Percentiles rank a stretch among this genome's conserved stretches.
Conservation (phyloP, 2,113 vertebrate genomes). For the Psammodynastes pulverulentus region DNA sequence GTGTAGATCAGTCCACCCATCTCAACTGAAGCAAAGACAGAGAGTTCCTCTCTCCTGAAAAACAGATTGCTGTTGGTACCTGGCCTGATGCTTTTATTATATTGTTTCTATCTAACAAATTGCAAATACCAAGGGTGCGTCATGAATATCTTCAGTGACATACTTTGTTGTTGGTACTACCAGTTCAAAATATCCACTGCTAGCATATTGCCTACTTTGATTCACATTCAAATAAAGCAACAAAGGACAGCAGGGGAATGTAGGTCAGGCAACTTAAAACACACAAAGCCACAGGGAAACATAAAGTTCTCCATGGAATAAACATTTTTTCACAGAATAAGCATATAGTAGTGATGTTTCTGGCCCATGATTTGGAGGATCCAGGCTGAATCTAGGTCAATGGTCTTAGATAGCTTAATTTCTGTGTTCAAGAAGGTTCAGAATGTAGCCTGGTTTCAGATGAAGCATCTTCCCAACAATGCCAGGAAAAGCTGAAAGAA, state of each 20-base stretch:
- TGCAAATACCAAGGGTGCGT: neutral
- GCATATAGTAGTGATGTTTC: neutral
- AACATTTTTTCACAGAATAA: fast-evolving
- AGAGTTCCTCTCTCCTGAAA: neutral
- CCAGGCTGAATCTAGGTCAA: neutral
- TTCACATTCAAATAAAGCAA: slow-evolving; percentile 40
- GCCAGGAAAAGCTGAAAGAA: neutral
- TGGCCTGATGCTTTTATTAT: neutral
- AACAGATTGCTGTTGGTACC: neutral
- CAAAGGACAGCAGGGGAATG: slow-evolving; percentile 32
- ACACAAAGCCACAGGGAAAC: neutral
- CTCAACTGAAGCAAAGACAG: neutral
- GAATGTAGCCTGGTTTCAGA: neutral
- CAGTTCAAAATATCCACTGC: slow-evolving; percentile 3
- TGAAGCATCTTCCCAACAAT: neutral
- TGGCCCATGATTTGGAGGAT: neutral
- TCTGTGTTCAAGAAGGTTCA: neutral
- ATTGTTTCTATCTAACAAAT: slow-evolving; percentile 17
- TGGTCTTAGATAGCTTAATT: neutral
- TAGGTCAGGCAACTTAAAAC: slow-evolving; percentile 32
- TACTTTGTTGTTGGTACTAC: neutral
- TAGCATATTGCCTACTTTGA: neutral
- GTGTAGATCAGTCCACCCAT: neutral
- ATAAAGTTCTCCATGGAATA: neutral
- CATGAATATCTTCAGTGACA: neutral